Base-by-base conservation (phyloP, 23 tunicate genomes). In the Trididemnum nubilum region DNA sequence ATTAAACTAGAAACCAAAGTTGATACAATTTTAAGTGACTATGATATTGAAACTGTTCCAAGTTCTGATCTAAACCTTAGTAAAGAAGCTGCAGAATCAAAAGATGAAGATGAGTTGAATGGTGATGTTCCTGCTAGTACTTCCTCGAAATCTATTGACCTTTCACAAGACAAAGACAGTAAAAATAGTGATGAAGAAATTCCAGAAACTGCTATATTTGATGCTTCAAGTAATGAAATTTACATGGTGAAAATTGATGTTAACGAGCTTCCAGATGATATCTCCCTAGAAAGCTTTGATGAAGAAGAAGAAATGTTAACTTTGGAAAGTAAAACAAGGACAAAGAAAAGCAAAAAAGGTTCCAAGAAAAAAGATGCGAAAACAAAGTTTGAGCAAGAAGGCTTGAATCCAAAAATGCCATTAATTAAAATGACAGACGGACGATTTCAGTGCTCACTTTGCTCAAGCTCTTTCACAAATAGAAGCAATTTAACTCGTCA, bases 401-500 rank as follows among this genome's bases (percentile, higher is more conserved):
- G n/a, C n/a, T n/a, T n/a, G n/a, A n/a, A n/a, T n/a, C n/a, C n/a
- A n/a, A n/a, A n/a, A n/a, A 12, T 61, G 5, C 74, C 74, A 4
- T 21, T 67, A 12, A 7, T 67, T 39, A 30, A 21, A 22, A 73
- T 2, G 37, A 26, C 7, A 73, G 78, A 73, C 24, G 81, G 81
- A 28, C 21, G 81, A 31, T 77, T 19, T 57, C 81, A 77, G 38
- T 77, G 81, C 27, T 5, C 40, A 5, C 19, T 77, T n/a, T 77
- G 81, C 36, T 32, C 81, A 30, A 52, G 38, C 23, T 32, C 66
- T 26, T 77, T 34, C 54, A 52, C 81, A 54, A 34, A 35, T 3
- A 77, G 27, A 77, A 67, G 81, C 66, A 77, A 77, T 77, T 25
- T 77, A 2, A 15, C 9, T 9, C 65, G 81, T 2, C 81, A 77